Evolutionary conservation across 2,797 vertebrate genomes (phyloP).

Genomic region (Bufotes viridis): DNA sequence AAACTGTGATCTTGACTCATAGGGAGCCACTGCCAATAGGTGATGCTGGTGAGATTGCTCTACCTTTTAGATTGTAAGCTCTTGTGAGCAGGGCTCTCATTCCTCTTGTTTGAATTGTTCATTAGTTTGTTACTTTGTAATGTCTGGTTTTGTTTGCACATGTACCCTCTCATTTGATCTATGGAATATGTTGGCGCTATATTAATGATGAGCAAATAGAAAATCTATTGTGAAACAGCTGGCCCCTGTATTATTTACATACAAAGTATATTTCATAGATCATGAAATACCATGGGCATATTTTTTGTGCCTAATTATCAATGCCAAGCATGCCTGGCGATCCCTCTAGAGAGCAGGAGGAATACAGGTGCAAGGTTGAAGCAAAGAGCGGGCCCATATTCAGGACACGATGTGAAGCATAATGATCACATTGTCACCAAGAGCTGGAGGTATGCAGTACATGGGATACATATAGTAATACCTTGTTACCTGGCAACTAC

Average conservation of each 20-base stretch:
- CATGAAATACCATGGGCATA: neutral
- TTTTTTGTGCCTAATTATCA: constrained; percentile 1
- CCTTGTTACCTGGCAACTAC: constrained; percentile 23
- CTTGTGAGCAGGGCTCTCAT: no score
- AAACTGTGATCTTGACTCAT: no score
- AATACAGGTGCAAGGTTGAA: neutral
- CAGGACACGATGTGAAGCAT: neutral
- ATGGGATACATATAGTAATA: neutral
- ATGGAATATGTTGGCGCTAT: no score
- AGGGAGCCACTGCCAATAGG: no score
- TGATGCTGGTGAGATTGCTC: no score
- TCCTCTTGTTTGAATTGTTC: no score
- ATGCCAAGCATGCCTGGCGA: neutral
- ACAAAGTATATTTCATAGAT: neutral
- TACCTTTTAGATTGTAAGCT: no score
- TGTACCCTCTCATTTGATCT: no score
- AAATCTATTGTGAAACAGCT: neutral
- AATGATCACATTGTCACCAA: neutral
- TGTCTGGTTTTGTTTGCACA: no score
- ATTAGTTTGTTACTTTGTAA: no score
- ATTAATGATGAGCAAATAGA: no score
- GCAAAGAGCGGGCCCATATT: neutral
- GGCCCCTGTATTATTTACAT: neutral
- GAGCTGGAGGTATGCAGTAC: neutral
- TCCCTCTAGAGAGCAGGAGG: neutral